Evolutionary conservation across 2,888 invertebrate species (phyloP).

Genomic region (Cantharis flavilabris): DNA sequence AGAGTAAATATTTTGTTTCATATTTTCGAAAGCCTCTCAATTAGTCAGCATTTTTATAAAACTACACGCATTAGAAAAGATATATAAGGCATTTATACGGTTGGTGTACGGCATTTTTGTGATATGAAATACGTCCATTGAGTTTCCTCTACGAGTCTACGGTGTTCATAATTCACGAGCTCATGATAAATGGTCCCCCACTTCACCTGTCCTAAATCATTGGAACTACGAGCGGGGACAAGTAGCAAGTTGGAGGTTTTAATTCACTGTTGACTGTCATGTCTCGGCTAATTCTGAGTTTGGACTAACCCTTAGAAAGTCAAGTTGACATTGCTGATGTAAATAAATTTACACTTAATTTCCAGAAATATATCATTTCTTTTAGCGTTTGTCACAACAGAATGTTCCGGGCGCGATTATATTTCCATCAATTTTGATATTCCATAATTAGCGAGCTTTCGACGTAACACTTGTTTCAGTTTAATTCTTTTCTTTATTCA

Average conservation of each 20-base stretch:
- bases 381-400: constrained; percentile 30
- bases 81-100: constrained; percentile 43
- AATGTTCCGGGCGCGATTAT: constrained; percentile 12
- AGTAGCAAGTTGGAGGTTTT: constrained; percentile 42
- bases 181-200: constrained; percentile 48
- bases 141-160: constrained; percentile 39
- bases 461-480: constrained; percentile 1
- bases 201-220: constrained; percentile 50
- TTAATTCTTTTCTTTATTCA: not conserved
- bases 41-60: constrained; percentile 13
- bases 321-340: constrained; percentile 38
- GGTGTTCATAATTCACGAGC: constrained; percentile 49
- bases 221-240: constrained; percentile 36
- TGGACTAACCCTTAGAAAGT: constrained; percentile 32
- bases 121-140: constrained; percentile 48
- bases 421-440: constrained; percentile 13
- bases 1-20: not conserved
- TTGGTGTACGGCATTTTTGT: constrained; percentile 42
- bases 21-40: not conserved
- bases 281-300: constrained; percentile 42
- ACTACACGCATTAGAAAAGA: constrained; percentile 24
- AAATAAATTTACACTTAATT: constrained; percentile 43
- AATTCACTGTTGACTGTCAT: constrained; percentile 43
- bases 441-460: not conserved
- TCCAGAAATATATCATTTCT: constrained; percentile 26